Percentiles rank a stretch among this genome's conserved stretches.
phyloP scores from a whole-genome alignment of 2,888 invertebrate genomes.

The Habrosyne pyritoides region DNA sequence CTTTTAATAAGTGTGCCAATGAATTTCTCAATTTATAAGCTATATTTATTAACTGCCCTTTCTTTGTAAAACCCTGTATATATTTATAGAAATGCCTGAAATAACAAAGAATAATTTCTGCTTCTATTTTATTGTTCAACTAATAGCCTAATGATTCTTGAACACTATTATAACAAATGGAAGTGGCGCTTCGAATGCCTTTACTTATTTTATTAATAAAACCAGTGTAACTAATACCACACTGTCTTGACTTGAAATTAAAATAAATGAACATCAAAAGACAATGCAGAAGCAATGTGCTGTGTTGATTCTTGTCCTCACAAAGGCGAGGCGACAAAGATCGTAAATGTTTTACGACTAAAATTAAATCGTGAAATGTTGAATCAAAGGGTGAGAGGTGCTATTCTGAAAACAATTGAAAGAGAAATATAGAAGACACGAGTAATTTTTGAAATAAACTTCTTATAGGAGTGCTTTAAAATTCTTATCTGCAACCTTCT shows the following conservation, averaged over 20 bases:
- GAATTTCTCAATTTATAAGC: no score
- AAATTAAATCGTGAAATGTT: slow-evolving; percentile 55
- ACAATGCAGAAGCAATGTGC: slow-evolving; percentile 31
- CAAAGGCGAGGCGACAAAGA: slow-evolving; percentile 64
- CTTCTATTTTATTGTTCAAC: no score
- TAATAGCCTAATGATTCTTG: no score
- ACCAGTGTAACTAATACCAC: not conserved
- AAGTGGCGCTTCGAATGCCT: not conserved
- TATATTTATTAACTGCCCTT: no score
- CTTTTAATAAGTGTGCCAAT: no score
- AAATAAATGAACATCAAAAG: slow-evolving; percentile 52
- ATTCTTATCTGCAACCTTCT: no score
- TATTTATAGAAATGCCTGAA: no score
- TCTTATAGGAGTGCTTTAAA: no score
- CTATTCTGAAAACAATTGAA: slow-evolving; percentile 25
- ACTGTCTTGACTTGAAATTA: slow-evolving; percentile 53
- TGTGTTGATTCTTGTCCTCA: slow-evolving; percentile 43
- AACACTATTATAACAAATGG: not conserved
- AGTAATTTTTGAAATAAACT: no score
- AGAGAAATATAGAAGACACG: not conserved
- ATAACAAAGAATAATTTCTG: no score
- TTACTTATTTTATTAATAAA: not conserved
- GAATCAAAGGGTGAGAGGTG: slow-evolving; percentile 40
- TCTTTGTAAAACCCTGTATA: no score
- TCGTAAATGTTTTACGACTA: slow-evolving; percentile 60